Evolutionary conservation across 2,888 invertebrate genomes (phyloP), one percentile per base, ranked within the genome.

Genomic region (Patella pellucida): DNA sequence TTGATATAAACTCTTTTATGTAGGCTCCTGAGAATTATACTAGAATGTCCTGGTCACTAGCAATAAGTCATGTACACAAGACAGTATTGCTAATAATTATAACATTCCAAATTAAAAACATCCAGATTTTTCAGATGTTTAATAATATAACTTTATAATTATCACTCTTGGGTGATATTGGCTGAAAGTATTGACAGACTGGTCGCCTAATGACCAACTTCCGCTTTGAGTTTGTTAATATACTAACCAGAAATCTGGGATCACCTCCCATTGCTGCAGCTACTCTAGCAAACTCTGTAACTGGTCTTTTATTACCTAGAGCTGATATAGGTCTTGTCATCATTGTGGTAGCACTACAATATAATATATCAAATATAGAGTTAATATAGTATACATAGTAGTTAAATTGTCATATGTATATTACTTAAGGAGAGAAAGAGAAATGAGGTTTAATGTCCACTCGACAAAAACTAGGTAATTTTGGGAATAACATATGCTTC

Each of bases 291-390:
- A 94, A 91, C 82, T 92, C 91, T 23, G 91, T 90, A 76, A 94
- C 92, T 31, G 94, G 94, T 78, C 95, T 92, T 19, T 95, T 92
- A 67, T 94, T 93, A 68, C 93, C 93, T 7, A 93, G 92, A 83
- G 93, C 92, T 14, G 95, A 94, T 51, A 93, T 92, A 0, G 95
- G 95, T 71, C 95, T 93, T 85, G 90, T 92, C 62, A 89, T 89
- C 90, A 91, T 90, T 19, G 87, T 87, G 76, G 86, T 85, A 15
- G 87, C 82, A 75, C 89, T 89, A 76, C 2, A 79, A 78, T 68
- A 16, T 71, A 62, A 69, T 19, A 19, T 54, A 56, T n/a, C 15
- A 52, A 54, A 52, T 27, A 27, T 27, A 27, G 27, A 27, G 27
- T 27, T 27, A 3, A 27, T 27, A 27, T 3, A 27, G 27, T 1